These are phyloP conservation scores for Balaeniceps rex DNA, from an alignment of 2,113 vertebrate species.

Conservation along the genomic window DNA sequence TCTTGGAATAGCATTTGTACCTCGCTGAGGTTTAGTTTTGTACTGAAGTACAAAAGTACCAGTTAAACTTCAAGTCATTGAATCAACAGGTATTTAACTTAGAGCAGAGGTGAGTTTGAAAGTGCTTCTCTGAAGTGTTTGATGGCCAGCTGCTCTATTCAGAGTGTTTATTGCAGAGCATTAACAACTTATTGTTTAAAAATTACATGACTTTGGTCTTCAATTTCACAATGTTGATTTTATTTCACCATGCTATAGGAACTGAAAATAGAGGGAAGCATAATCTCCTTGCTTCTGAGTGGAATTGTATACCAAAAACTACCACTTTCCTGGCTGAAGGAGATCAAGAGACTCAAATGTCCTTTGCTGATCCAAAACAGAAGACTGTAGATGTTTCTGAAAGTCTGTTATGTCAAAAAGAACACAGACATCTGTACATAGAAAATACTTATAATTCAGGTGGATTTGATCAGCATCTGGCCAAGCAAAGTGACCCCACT, in stretches of 20 bases:
- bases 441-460: slow-evolving; percentile 81
- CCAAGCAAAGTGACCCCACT: slow-evolving; percentile 73
- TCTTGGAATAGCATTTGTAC: neutral
- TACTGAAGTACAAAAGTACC: neutral
- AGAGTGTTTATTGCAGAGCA: neutral
- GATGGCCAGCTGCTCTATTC: neutral
- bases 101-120: neutral
- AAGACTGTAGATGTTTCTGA: slow-evolving; percentile 79
- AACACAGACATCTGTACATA: slow-evolving; percentile 83
- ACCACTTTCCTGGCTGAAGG: slow-evolving; percentile 83
- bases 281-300: slow-evolving; percentile 86
- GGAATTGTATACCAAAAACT: slow-evolving; percentile 85
- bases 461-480: slow-evolving; percentile 74
- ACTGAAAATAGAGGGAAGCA: slow-evolving; percentile 81
- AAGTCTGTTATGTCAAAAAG: slow-evolving; percentile 79
- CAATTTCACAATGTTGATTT: neutral
- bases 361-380: slow-evolving; percentile 82
- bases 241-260: slow-evolving; percentile 73
- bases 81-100: neutral
- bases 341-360: slow-evolving; percentile 81
- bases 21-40: neutral
- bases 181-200: neutral
- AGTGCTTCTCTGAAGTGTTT: neutral
- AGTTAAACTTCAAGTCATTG: neutral
- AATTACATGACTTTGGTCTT: neutral